A percentile compares a stretch with the other conserved stretches of the same genome.
phyloP scores from a whole-genome alignment of 2,888 invertebrate genomes.

The Caenorhabditis plicata region DNA sequence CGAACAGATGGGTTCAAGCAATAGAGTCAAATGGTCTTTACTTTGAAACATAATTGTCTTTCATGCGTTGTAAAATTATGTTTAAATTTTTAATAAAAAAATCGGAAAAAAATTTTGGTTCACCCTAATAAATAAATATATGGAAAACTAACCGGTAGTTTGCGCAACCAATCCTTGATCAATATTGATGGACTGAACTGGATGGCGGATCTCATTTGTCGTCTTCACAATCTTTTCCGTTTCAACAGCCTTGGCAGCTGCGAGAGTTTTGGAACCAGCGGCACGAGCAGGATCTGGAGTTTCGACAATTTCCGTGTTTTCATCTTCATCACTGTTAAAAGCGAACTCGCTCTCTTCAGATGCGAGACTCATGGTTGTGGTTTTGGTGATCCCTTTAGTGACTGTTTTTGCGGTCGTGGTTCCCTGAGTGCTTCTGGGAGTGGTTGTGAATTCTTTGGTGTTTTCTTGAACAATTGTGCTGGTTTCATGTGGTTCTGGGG shows the following conservation, averaged over 20 bases:
- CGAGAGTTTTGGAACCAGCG: conserved; percentile 21
- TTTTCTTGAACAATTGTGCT: conserved; percentile 4
- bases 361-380: conserved; percentile 5
- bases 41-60: too few species aligned
- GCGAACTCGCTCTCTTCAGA: too few species aligned
- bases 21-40: too few species aligned
- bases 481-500: too few species aligned
- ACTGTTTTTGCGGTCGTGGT: conserved; percentile 16
- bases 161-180: neutral
- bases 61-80: too few species aligned
- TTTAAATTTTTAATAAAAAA: too few species aligned
- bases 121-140: too few species aligned
- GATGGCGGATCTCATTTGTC: conserved; percentile 12
- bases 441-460: conserved; percentile 4
- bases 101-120: too few species aligned
- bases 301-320: conserved; percentile 29
- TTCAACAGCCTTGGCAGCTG: conserved; percentile 22
- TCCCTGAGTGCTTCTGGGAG: too few species aligned
- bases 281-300: conserved; percentile 20
- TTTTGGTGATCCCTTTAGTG: conserved; percentile 7
- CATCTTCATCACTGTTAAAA: conserved; percentile 29
- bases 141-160: neutral
- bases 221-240: conserved; percentile 12
- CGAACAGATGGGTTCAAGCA: too few species aligned
- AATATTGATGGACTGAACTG: conserved; percentile 13